Conservation (phyloP, 2,888 invertebrate genomes). For the Formica aserva region DNA sequence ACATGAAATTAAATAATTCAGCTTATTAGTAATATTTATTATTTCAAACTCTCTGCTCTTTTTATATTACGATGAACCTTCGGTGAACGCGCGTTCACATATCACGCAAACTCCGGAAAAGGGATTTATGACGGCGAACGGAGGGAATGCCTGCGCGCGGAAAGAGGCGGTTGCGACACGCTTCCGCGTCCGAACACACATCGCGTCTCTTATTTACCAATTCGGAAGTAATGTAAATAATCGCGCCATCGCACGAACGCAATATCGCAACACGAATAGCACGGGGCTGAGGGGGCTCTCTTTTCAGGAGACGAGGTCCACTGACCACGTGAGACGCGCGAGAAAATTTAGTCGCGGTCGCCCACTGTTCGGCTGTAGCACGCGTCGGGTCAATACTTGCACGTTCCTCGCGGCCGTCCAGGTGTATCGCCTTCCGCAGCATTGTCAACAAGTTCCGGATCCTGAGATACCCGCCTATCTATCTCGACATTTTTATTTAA, state of each 20-base stretch:
- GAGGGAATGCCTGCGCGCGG: slow-evolving; percentile 57
- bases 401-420: slow-evolving; percentile 78
- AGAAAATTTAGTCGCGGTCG: slow-evolving; percentile 76
- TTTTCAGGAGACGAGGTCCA: slow-evolving; percentile 84
- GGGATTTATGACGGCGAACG: slow-evolving; percentile 38
- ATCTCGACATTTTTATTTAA: slow-evolving; percentile 48
- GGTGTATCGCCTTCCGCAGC: slow-evolving; percentile 86
- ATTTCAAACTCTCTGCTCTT: background rate
- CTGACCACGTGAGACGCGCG: slow-evolving; percentile 79
- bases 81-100: background rate
- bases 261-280: slow-evolving; percentile 74
- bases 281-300: slow-evolving; percentile 58
- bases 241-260: slow-evolving; percentile 71
- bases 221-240: slow-evolving; percentile 83
- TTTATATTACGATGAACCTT: slow-evolving; percentile 10
- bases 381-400: slow-evolving; percentile 68
- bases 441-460: slow-evolving; percentile 85
- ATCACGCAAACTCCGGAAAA: slow-evolving; percentile 38
- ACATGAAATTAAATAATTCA: slow-evolving; percentile 16
- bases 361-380: slow-evolving; percentile 6
- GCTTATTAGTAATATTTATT: background rate
- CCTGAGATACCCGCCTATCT: slow-evolving; percentile 75
- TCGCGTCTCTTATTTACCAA: slow-evolving; percentile 76
- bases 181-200: slow-evolving; percentile 60
- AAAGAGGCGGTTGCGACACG: slow-evolving; percentile 68